These are phyloP conservation scores for Habroteleia sp. DNA, from an alignment of 2,888 invertebrate species.

Conservation along the genomic window DNA sequence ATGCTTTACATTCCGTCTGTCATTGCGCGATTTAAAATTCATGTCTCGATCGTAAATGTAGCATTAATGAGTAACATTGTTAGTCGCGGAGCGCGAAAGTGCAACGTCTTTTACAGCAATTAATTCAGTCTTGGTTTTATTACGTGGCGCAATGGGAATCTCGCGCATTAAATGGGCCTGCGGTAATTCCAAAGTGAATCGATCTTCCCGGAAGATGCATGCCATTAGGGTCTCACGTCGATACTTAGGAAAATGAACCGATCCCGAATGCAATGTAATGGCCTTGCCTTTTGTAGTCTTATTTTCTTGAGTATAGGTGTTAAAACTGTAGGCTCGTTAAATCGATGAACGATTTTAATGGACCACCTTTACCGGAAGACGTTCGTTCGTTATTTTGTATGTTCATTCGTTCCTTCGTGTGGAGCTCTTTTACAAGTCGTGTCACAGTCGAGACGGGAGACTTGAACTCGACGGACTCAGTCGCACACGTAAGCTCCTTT, in stretches of 20 bases:
- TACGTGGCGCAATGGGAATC: constrained; percentile 52
- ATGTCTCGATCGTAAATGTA: constrained; percentile 21
- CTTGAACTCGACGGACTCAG: constrained; percentile 14
- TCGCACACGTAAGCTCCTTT: constrained; percentile 13
- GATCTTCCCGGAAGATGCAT: constrained; percentile 61
- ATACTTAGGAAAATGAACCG: constrained; percentile 64
- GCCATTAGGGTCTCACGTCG: constrained; percentile 60
- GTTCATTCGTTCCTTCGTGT: constrained; percentile 29
- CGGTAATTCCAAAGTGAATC: constrained; percentile 57
- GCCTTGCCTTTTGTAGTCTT: constrained; percentile 61
- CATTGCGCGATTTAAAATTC: not conserved
- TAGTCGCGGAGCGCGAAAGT: constrained; percentile 31
- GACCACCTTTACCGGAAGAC: constrained; percentile 64
- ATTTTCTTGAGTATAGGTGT: constrained; percentile 60
- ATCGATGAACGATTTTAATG: constrained; percentile 66
- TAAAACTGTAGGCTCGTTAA: constrained; percentile 67
- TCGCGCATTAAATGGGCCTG: constrained; percentile 47
- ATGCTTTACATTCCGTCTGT: not conserved
- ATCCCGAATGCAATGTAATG: constrained; percentile 57
- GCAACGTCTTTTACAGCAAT: constrained; percentile 39
- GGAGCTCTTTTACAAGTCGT: constrained; percentile 30
- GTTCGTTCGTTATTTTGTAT: constrained; percentile 15
- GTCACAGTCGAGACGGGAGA: constrained; percentile 23
- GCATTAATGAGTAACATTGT: constrained; percentile 42
- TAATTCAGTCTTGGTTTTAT: constrained; percentile 54